Evolutionary conservation across 2,888 invertebrate species (phyloP), one percentile per base, ranked within the genome.

Genomic region (Sarcophaga caerulescens): DNA sequence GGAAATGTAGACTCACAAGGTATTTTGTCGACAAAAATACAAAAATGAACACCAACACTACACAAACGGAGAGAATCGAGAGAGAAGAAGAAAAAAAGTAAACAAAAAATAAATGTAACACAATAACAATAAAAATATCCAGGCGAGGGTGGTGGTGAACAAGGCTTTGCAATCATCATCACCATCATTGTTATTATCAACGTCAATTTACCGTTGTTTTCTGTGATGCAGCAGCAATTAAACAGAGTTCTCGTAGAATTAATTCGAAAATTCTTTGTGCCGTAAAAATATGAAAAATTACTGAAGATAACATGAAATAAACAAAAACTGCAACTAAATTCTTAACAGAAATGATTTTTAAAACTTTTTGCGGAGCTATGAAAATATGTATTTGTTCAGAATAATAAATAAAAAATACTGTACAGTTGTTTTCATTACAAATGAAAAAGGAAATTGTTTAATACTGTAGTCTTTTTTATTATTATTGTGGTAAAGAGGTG

Each of bases 81-180:
- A 8, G 35, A 35, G 35, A 35, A 8, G 2, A 10, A 1, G 10
- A 10, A 8, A 35, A 35, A 35, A 35, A 35, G 4, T 17, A 52
- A 14, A 52, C 3, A 60, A 77, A 59, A 70, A 73, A 6, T 44
- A n/a, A 57, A n/a, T 59, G 17, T 57, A 70, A 47, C 59, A 84
- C 63, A 79, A 66, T 14, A 73, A 63, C 19, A 60, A 79, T 45
- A 75, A 47, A 60, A 80, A 65, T 65, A 59, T 2, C 44, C 25
- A 70, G 87, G 60, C 84, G 81, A 82, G 87, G 84, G 82, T 82
- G 73, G 78, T 79, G 35, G 8, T 59, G 71, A 85, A 88, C 86
- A 87, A 66, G 87, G 81, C 82, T 87, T 87, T 87, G 79, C 86
- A 81, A 86, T 88, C 84, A 80, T 70, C 79, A 83, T 62, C 78